These are phyloP conservation scores for Chascanopsetta lugubris DNA, from an alignment of 2,113 vertebrate species.

Conservation along the genomic window DNA sequence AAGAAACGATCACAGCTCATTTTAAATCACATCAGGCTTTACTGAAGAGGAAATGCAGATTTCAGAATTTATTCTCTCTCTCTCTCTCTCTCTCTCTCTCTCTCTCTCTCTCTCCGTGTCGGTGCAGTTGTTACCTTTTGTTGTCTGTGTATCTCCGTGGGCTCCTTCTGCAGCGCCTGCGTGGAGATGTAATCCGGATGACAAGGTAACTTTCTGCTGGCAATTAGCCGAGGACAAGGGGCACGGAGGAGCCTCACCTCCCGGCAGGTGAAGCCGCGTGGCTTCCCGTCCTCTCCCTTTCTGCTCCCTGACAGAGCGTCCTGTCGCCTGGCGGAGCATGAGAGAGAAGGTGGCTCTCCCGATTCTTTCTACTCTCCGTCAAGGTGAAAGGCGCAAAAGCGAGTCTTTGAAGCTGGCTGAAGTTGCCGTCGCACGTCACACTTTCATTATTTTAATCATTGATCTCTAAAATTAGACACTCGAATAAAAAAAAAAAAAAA, in stretches of 20 bases:
- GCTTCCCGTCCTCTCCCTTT: slow-evolving; percentile 45
- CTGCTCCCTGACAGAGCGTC: slow-evolving; percentile 36
- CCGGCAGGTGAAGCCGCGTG: slow-evolving; percentile 38
- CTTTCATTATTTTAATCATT: slow-evolving; percentile 23
- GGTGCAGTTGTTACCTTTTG: slow-evolving; percentile 16
- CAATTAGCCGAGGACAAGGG: slow-evolving; percentile 53
- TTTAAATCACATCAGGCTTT: slow-evolving; percentile 40
- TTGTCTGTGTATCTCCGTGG: slow-evolving; percentile 16
- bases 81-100: not conserved
- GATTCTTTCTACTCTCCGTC: slow-evolving; percentile 38
- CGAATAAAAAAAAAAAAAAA: not conserved
- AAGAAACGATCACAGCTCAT: not conserved
- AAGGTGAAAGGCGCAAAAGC: slow-evolving; percentile 33
- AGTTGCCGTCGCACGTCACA: not conserved
- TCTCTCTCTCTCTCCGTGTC: too few species aligned
- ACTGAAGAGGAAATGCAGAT: slow-evolving; percentile 32
- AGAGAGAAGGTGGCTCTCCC: slow-evolving; percentile 24
- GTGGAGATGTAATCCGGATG: slow-evolving; percentile 30
- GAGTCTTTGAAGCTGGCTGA: slow-evolving; percentile 16
- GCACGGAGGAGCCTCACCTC: slow-evolving; percentile 47
- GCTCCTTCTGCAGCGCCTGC: slow-evolving; percentile 16
- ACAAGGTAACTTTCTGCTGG: slow-evolving; percentile 51
- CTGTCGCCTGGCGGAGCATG: slow-evolving; percentile 40
- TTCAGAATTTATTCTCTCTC: slow-evolving; percentile 23
- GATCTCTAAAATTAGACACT: slow-evolving; percentile 7